Conservation (phyloP, 2,113 vertebrate genomes). For the Nibea coibor region DNA sequence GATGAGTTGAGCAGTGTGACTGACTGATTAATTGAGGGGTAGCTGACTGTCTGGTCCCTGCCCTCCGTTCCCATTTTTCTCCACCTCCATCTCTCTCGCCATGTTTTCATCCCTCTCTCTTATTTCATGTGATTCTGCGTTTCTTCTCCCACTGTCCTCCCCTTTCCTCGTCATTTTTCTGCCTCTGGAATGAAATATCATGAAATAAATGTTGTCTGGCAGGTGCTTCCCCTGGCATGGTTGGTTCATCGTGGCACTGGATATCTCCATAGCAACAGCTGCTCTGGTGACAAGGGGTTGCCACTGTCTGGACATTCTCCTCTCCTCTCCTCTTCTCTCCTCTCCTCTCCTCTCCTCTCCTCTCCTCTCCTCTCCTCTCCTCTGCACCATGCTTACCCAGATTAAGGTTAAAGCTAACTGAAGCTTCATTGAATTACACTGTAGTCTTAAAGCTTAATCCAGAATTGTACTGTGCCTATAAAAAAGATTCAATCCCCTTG, state of each 20-base stretch:
- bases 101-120: background rate
- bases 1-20: background rate
- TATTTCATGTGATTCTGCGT: background rate
- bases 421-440: conserved; percentile 50
- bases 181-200: conserved; percentile 46
- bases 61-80: background rate
- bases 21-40: background rate
- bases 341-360: conserved; percentile 33
- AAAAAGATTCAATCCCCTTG: conserved; percentile 41
- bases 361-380: background rate
- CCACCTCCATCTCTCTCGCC: background rate
- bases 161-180: background rate
- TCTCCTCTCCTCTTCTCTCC: conserved; percentile 33
- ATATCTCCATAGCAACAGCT: conserved; percentile 66
- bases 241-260: conserved; percentile 50
- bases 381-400: conserved; percentile 38
- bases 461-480: conserved; percentile 42
- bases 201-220: conserved; percentile 61
- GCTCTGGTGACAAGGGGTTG: conserved; percentile 62
- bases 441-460: conserved; percentile 54
- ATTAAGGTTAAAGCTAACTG: conserved; percentile 67
- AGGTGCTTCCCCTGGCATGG: conserved; percentile 63
- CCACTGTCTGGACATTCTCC: conserved; percentile 55
- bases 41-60: background rate
- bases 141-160: background rate